A percentile compares a stretch with the other conserved stretches of the same genome.
These are phyloP conservation scores for Hozukius guyotensis DNA, from an alignment of 2,797 vertebrate species.

Conservation along the genomic window DNA sequence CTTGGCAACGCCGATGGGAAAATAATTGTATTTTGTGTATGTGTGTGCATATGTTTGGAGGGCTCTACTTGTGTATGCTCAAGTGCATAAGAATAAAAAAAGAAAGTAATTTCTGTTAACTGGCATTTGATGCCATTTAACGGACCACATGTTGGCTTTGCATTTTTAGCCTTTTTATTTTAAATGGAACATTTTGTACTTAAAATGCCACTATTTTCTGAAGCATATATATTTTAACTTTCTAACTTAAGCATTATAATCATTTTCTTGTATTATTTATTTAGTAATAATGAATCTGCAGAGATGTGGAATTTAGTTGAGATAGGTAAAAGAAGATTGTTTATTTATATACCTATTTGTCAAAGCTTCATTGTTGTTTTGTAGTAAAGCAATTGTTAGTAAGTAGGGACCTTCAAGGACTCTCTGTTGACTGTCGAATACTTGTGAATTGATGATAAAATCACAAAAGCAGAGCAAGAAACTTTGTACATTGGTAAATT, in stretches of 20 bases:
- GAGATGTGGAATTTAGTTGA: not conserved
- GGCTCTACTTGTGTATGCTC: conserved; percentile 21
- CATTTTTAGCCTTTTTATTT: conserved; percentile 13
- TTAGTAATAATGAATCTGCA: not conserved
- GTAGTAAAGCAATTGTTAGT: not conserved
- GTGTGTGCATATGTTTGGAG: conserved; percentile 37
- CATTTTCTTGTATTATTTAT: not conserved
- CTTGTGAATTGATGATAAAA: not conserved
- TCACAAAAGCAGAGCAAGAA: not conserved
- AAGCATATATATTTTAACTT: not conserved
- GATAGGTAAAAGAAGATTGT: too few relatives aligned
- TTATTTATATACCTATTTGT: not conserved
- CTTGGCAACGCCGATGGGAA: conserved; percentile 30
- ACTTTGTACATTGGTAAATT: not conserved
- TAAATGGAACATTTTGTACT: not conserved
- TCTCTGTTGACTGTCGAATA: not conserved
- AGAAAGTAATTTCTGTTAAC: conserved; percentile 28
- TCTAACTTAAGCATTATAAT: not conserved
- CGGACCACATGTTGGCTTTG: not conserved
- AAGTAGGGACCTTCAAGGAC: not conserved
- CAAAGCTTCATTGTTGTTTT: not conserved
- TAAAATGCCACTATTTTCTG: not conserved
- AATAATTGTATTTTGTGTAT: conserved; percentile 54
- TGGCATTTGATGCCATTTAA: conserved; percentile 30
- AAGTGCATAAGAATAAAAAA: conserved; percentile 5